Evolutionary conservation across 2,797 vertebrate species (phyloP), one percentile per base, ranked within the genome.

Genomic region (Zalophus californianus): DNA sequence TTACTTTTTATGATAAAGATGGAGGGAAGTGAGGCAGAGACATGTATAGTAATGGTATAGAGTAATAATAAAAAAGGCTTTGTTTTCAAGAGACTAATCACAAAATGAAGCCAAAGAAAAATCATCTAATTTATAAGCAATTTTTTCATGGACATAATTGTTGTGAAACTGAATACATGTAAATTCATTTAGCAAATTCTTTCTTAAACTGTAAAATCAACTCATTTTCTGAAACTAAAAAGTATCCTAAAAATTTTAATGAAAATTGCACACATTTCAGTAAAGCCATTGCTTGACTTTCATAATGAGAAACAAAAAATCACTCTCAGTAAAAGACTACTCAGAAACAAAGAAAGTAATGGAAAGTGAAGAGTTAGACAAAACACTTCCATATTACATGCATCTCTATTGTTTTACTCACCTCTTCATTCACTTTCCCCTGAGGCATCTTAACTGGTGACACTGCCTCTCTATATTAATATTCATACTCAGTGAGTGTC

Each of bases 401-500:
- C 6, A 27, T 88, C 92, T 88, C 75, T 32, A 27, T 7, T 1
- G 35, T 82, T 98, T 94, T 27, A 62, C 8, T 95, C 92, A 96
- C 82, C 78, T 97, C 70, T 97, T 98, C 35, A 68, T 62, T 97
- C 56, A 94, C 6, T 95, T 97, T 41, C 38, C 86, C 62, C 54
- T 29, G 41, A 94, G 84, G 44, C 72, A 25, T 94, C 9, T 73
- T 98, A 94, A 86, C 97, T 80, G 44, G 52, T 0, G 12, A 97
- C 64, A 75, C 62, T 86, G 64, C 64, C 44, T 93, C 73, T 96
- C 58, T 80, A 62, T 90, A 94, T 98, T 98, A 97, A 97, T 97
- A 97, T 98, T 98, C 98, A 95, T 95, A 78, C 88, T 97, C 90
- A 82, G 32, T 18, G 88, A 96, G 85, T 93, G 89, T 94, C 97